These are phyloP conservation scores for Colletes latitarsis DNA, from an alignment of 1,140 invertebrate species.

Conservation along the genomic window DNA sequence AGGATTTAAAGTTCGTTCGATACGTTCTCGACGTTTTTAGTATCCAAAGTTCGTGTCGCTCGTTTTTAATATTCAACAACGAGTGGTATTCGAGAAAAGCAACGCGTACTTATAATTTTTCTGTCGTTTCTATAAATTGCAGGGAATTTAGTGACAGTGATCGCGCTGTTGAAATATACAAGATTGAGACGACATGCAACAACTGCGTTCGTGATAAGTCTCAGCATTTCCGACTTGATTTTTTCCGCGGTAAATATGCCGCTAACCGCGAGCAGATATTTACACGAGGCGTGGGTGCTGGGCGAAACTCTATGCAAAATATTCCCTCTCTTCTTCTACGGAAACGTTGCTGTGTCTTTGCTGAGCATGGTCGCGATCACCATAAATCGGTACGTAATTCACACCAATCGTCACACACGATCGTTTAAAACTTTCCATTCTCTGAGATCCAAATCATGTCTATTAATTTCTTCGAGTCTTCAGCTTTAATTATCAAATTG, in stretches of 20 bases:
- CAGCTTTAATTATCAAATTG: too few relatives aligned
- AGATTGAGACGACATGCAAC: slow-evolving; percentile 91
- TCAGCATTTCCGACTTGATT: slow-evolving; percentile 92
- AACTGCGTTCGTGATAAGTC: slow-evolving; percentile 92
- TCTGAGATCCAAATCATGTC: neutral
- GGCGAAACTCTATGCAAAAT: slow-evolving; percentile 89
- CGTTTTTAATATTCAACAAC: too few relatives aligned
- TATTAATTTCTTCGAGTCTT: neutral
- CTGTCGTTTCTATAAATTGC: slow-evolving; percentile 60
- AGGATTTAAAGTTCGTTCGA: too few relatives aligned
- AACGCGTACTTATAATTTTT: neutral
- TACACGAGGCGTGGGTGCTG: slow-evolving; percentile 91
- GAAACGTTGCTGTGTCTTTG: slow-evolving; percentile 92
- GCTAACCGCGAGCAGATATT: slow-evolving; percentile 90
- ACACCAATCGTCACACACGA: neutral
- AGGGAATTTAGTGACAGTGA: slow-evolving; percentile 91
- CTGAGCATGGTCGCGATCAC: slow-evolving; percentile 95
- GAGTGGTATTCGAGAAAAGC: too few relatives aligned
- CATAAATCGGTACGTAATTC: slow-evolving; percentile 87
- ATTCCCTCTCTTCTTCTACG: slow-evolving; percentile 94
- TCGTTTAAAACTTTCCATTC: neutral
- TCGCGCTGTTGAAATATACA: slow-evolving; percentile 88
- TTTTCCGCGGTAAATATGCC: slow-evolving; percentile 93
- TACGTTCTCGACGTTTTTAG: too few relatives aligned
- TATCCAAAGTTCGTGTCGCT: too few relatives aligned